Evolutionary conservation across 2,797 vertebrate genomes (phyloP), one percentile per base, ranked within the genome.

Genomic region (Anniella stebbinsi): DNA sequence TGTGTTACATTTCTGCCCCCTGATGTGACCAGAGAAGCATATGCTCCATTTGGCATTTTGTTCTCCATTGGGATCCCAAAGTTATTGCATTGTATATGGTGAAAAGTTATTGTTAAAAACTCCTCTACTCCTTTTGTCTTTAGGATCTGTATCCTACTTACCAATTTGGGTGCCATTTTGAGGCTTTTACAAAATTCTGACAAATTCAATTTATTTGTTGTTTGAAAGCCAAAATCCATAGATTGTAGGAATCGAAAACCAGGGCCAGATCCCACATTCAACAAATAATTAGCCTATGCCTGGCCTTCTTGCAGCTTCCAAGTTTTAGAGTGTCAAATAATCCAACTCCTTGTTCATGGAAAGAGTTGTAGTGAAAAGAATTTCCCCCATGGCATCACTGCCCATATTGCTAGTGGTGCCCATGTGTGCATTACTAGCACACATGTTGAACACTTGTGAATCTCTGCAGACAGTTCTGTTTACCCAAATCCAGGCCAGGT

Each of bases 31-130:
- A 18, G 87, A 72, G 76, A 66, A 92, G 51, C 48, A 13, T 63
- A 33, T 38, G 54, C 36, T 87, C 84, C 21, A 4, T 48, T 54
- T 90, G 45, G 17, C 69, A 82, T 41, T 25, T 5, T 82, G 84
- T 25, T 41, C 15, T 84, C 66, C 38, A 38, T 70, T 70, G 92
- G 88, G 41, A 87, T 63, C 33, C 51, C 28, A 51, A 80, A 57
- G 41, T 45, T 60, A 45, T 91, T 92, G 91, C 30, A 77, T 9
- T 81, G 28, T 73, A 84, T 90, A 91, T 87, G 87, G 66, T 84
- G 57, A 93, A 95, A 86, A 91, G 12, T 3, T 80, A 12, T 75
- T 36, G 41, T n/a, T 45, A 88, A 86, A 66, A 81, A 54, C 57
- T 86, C 12, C 25, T 67, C 8, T 18, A 33, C 48, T 69, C 8